Evolutionary conservation across 2,113 vertebrate species (phyloP).

Genomic region (Psilopsiagon aymara): DNA sequence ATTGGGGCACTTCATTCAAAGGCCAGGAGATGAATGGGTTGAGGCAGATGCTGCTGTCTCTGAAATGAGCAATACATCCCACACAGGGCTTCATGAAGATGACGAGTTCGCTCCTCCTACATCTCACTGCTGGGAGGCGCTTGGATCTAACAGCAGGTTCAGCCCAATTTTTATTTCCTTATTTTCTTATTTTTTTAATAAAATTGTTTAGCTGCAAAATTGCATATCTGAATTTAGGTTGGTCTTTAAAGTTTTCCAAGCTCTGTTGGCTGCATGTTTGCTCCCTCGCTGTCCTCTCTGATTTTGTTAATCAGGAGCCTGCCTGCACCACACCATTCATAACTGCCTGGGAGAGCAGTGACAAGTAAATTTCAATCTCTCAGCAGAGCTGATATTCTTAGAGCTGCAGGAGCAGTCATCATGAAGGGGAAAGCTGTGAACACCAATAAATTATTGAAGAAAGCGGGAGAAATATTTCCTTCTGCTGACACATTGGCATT

Average conservation of each 20-base stretch:
- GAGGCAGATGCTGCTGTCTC: not conserved
- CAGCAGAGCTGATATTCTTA: constrained; percentile 51
- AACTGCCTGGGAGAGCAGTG: constrained; percentile 34
- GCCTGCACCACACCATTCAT: not conserved
- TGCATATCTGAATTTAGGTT: not conserved
- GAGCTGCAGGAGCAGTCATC: constrained; percentile 61
- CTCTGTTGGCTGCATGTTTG: not conserved
- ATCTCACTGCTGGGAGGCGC: not conserved
- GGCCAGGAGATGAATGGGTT: not conserved
- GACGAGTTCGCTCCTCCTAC: not conserved
- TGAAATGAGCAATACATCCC: not conserved
- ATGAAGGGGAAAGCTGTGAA: constrained; percentile 64
- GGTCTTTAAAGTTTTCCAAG: not conserved
- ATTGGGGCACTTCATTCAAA: not conserved
- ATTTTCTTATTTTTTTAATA: not conserved
- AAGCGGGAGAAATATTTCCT: constrained; percentile 68
- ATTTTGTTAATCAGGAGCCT: constrained; percentile 28
- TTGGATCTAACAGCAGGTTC: not conserved
- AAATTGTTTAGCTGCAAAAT: not conserved
- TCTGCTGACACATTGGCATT: constrained; percentile 67
- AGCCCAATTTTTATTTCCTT: not conserved
- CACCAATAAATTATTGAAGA: constrained; percentile 70
- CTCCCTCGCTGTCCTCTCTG: not conserved
- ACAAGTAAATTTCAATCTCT: constrained; percentile 65
- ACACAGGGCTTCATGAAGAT: not conserved